phyloP scores from a whole-genome alignment of 2,113 vertebrate genomes.

The Silurus asotus region DNA sequence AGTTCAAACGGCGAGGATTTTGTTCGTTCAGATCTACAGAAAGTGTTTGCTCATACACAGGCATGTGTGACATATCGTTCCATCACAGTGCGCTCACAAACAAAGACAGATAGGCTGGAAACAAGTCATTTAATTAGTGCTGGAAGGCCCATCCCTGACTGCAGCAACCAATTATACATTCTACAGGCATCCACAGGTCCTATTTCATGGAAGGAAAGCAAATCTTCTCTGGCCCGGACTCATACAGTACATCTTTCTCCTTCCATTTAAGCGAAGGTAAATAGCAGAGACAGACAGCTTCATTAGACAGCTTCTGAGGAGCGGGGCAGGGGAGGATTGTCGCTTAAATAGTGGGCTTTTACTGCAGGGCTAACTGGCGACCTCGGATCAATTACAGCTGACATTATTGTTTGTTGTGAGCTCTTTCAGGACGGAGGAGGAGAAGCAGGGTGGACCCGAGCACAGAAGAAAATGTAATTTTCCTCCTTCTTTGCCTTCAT shows the following conservation, averaged over 20 bases:
- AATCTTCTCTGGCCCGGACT: conserved; percentile 75
- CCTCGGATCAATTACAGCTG: conserved; percentile 82
- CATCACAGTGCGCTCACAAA: conserved; percentile 71
- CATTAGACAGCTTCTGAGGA: conserved; percentile 79
- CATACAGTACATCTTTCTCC: conserved; percentile 78
- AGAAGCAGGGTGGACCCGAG: conserved; percentile 68
- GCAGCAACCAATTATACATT: conserved; percentile 79
- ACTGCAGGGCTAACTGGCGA: conserved; percentile 75
- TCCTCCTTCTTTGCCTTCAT: conserved; percentile 75
- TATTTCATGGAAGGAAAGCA: conserved; percentile 73
- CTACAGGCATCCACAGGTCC: conserved; percentile 75
- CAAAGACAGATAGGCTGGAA: conserved; percentile 81
- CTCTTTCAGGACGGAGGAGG: conserved; percentile 68
- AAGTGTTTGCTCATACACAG: conserved; percentile 73
- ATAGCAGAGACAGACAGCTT: conserved; percentile 81
- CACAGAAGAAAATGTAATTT: conserved; percentile 83
- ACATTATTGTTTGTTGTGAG: conserved; percentile 78
- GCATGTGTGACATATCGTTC: conserved; percentile 74
- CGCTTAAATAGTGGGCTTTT: conserved; percentile 81
- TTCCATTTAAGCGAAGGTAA: conserved; percentile 82
- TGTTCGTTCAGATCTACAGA: conserved; percentile 71
- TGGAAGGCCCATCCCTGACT: conserved; percentile 72
- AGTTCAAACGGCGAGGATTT: conserved; percentile 60
- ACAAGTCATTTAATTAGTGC: conserved; percentile 81
- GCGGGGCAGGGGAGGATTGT: conserved; percentile 74